Base-by-base conservation (phyloP, 2,113 vertebrate species). In the Etheostoma spectabile region DNA sequence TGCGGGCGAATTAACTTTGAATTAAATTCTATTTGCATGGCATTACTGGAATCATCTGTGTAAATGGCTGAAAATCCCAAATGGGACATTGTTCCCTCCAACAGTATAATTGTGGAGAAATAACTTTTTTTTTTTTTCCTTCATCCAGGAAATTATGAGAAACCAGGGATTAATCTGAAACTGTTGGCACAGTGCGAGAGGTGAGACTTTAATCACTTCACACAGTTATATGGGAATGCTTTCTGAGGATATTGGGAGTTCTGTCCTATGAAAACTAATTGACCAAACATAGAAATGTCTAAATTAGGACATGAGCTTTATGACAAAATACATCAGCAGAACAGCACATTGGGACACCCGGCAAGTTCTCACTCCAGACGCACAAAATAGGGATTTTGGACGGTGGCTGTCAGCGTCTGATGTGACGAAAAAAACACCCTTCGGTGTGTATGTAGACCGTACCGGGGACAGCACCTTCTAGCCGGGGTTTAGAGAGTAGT, bases 21-120 rank as follows among this genome's bases (percentile, higher is more conserved):
- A 95, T 95, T 93, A 95, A 93, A 95, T 94, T 94, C 90, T 95
- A 94, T 95, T 95, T 95, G 94, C 94, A 90, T 90, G 91, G 93
- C 86, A 94, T 95, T 95, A 94, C 89, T 80, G 92, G 93, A 94
- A 90, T 95, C 92, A 90, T 94, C 94, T 94, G 91, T 94, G 94
- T 93, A 95, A 95, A 95, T 93, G 93, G 90, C 89, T 92, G 62
- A 80, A 94, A 94, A 94, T 95, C 94, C 94, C 94, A 85, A 85
- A 92, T 90, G 94, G 93, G 93, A 92, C 88, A 86, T 83, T 85
- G 80, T 72, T 93, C 90, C 86, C 85, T 89, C 86, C 89, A 87
- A 90, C 84, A 82, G 80, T 79, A 88, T 92, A 91, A 90, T 91
- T 91, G 91, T 86, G 67, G 42, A 65, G 79, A 85, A 90, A 88